These are phyloP conservation scores for Neodiprion virginianus DNA, from an alignment of 1,140 invertebrate species.

Conservation along the genomic window DNA sequence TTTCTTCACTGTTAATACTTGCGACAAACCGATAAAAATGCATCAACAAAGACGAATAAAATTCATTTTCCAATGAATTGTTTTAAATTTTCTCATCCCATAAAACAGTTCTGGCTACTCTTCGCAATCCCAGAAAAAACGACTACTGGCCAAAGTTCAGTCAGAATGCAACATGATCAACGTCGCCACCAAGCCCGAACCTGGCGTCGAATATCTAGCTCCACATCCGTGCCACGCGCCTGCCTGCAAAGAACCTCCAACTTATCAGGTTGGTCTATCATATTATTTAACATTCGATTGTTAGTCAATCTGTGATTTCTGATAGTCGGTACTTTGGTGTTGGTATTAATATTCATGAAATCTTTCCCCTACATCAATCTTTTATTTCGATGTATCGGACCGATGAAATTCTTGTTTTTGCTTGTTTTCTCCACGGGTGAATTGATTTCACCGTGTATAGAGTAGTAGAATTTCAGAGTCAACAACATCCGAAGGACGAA, in stretches of 20 bases:
- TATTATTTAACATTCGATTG: not conserved
- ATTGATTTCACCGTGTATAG: too few relatives aligned
- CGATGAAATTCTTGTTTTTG: not conserved
- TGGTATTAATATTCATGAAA: not conserved
- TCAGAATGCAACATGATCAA: slow-evolving; percentile 74
- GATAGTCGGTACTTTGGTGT: slow-evolving; percentile 3
- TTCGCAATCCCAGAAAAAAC: slow-evolving; percentile 86
- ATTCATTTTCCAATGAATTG: not conserved
- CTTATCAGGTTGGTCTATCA: slow-evolving; percentile 52
- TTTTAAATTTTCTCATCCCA: slow-evolving; percentile 22
- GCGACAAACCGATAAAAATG: too few relatives aligned
- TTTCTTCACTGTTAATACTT: not conserved
- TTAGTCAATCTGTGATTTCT: not conserved
- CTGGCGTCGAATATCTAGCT: slow-evolving; percentile 58
- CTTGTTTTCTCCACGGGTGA: not conserved
- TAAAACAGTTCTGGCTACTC: slow-evolving; percentile 58
- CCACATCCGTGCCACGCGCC: slow-evolving; percentile 61
- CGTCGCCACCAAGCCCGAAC: slow-evolving; percentile 60
- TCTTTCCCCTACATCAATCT: not conserved
- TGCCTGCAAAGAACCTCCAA: slow-evolving; percentile 62
- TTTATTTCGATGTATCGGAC: not conserved
- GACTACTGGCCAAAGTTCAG: slow-evolving; percentile 85
- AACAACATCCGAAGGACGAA: not conserved
- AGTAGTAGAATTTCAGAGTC: not conserved
- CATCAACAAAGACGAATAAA: not conserved